Conservation (phyloP, 35 echinoderm and acorn worm species). For the Chiridota heheva region DNA sequence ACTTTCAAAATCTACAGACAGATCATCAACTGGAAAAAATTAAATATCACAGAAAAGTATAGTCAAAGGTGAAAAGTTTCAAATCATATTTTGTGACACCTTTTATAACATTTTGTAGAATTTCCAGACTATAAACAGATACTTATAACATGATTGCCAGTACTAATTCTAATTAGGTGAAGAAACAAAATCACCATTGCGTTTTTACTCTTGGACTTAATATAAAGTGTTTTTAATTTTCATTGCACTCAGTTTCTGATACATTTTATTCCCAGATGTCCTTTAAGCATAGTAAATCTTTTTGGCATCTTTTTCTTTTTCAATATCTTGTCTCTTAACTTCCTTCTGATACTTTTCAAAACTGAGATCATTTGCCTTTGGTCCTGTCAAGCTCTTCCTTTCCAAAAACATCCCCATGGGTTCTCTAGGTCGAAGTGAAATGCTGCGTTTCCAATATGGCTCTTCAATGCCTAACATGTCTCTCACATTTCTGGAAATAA, state of each 20-base stretch:
- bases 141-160: too few relatives aligned
- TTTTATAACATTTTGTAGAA: too few relatives aligned
- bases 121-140: too few relatives aligned
- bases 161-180: too few relatives aligned
- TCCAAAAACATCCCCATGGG: constrained; percentile 95
- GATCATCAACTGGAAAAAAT: too few relatives aligned
- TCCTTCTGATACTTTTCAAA: constrained; percentile 89
- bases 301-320: constrained; percentile 43
- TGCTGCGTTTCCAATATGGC: constrained; percentile 92
- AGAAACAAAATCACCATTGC: too few relatives aligned
- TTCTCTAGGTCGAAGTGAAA: constrained; percentile 82
- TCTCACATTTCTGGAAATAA: constrained; percentile 73
- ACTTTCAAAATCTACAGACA: too few relatives aligned
- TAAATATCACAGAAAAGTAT: too few relatives aligned
- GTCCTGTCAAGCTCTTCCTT: constrained; percentile 83
- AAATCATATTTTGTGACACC: too few relatives aligned
- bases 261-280: too few relatives aligned
- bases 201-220: too few relatives aligned
- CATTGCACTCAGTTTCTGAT: constrained; percentile 22
- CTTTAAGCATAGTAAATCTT: constrained; percentile 19
- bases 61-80: too few relatives aligned
- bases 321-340: constrained; percentile 60
- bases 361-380: constrained; percentile 69
- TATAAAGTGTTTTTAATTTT: not conserved
- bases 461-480: constrained; percentile 85